Base-by-base conservation (phyloP, 2,113 vertebrate genomes). In the Camelus dromedarius region DNA sequence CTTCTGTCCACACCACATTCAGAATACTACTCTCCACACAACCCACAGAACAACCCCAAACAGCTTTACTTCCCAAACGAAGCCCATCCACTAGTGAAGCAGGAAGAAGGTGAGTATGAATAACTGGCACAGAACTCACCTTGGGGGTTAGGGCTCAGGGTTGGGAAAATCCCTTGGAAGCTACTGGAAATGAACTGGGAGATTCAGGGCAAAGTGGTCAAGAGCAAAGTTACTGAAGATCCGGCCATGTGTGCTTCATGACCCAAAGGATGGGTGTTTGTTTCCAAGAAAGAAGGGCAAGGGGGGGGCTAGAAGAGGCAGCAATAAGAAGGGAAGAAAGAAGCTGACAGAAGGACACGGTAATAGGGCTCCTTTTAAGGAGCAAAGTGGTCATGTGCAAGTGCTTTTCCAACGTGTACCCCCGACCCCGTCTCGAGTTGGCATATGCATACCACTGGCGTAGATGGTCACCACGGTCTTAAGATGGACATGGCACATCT, bases 91-190 rank as follows among this genome's bases (percentile, higher is more conserved):
- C 35, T 72, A 60, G 8, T 35, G 89, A 91, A 69, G 67, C 66
- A 89, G 19, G 66, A 42, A 16, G 24, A 80, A 85, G 84, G 62
- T 67, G 22, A 42, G 62, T 24, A 75, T 56, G 80, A 75, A 80
- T 15, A 88, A 84, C 19, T 19, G 72, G 66, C 35, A 84, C 19
- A 54, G 83, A 93, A 84, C 66, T 89, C 56, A 82, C 13, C 77
- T 64, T 70, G 62, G 50, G 42, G 60, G 12, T 91, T 75, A 70
- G 32, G 20, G 30, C 50, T 52, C 19, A 28, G 18, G 48, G 38
- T n/a, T 89, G 22, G 28, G 54, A 89, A 96, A 89, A 91, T 92
- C 24, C 77, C 82, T 95, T 56, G 42, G 30, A 46, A 90, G 56
- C 75, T 91, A 83, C 48, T 86, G 15, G 35, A 85, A 92, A 54